A percentile compares a stretch with the other conserved stretches of the same genome.
Conservation (phyloP, 2,888 invertebrate species). For the Deroplatys truncata region DNA sequence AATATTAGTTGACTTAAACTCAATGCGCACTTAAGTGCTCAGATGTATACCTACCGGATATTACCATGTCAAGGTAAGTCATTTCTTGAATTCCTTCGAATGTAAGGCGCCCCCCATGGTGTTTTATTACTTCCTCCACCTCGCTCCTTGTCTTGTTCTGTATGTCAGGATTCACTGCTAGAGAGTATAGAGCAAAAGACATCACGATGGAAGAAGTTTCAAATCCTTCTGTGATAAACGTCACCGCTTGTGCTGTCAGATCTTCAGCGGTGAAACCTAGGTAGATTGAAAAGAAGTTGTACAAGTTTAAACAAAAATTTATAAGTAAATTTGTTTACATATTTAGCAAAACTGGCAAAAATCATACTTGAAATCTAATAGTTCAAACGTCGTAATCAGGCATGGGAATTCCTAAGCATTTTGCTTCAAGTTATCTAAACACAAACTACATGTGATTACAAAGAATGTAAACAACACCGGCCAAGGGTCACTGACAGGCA, state of each 20-base stretch:
- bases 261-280: conserved; percentile 25
- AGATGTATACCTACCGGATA: conserved; percentile 19
- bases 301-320: no score
- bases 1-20: no score
- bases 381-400: no score
- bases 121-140: conserved; percentile 32
- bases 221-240: conserved; percentile 38
- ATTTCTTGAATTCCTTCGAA: conserved; percentile 35
- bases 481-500: no score
- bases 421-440: no score
- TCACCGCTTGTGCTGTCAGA: conserved; percentile 33
- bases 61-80: conserved; percentile 37
- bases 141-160: conserved; percentile 36
- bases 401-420: no score
- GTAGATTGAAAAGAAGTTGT: neutral
- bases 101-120: conserved; percentile 32
- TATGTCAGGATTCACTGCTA: conserved; percentile 36
- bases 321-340: no score
- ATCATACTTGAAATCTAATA: no score
- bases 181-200: conserved; percentile 34
- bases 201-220: conserved; percentile 38
- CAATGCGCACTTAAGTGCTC: no score
- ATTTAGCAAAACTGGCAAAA: no score
- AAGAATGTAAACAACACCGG: no score
- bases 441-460: no score